Base-by-base conservation (phyloP, 2,888 invertebrate species). In the Oxytorus armatus region DNA sequence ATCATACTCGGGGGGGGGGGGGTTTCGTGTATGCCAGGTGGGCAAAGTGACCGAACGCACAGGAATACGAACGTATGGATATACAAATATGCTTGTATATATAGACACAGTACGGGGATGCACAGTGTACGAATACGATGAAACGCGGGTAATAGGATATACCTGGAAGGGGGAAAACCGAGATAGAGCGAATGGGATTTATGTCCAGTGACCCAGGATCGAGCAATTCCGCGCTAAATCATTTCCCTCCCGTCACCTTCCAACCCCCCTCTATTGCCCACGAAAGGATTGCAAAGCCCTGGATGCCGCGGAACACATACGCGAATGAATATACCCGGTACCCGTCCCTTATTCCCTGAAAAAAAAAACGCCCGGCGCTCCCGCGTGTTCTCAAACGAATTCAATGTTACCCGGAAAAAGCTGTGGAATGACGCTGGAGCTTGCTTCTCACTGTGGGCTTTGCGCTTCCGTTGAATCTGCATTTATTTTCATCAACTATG, bases 181-280 rank as follows among this genome's bases (percentile, higher is more conserved):
- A 65, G 72, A 76, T 23, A 70, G 63, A 57, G 63, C 16, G 69
- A 65, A 47, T 70, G 53, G 79, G 77, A 86, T 86, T 86, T 86
- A 86, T 86, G 81, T 84, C 83, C 76, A 79, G 83, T 84, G 86
- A 84, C 84, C 84, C 84, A 83, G 84, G 84, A 84, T 82, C 82
- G 79, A 70, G 78, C 76, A 82, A 82, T 77, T 82, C 82, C 83
- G 66, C 18, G 70, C 77, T 86, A 86, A 86, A 86, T 86, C 86
- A 86, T 86, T 75, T 80, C 49, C 29, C 29, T 5, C 78, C 68
- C 73, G 77, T 81, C 81, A 77, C 79, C 78, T 75, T 65, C 59
- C 23, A 59, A 14, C 23, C 65, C 63, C 74, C 36, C 36, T 16
- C 49, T 39, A 10, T 44, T 33, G 47, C 51, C n/a, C 0, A 8